These are phyloP conservation scores for Aphaenogaster ashmeadi DNA, from an alignment of 1,140 invertebrate species.

Conservation along the genomic window DNA sequence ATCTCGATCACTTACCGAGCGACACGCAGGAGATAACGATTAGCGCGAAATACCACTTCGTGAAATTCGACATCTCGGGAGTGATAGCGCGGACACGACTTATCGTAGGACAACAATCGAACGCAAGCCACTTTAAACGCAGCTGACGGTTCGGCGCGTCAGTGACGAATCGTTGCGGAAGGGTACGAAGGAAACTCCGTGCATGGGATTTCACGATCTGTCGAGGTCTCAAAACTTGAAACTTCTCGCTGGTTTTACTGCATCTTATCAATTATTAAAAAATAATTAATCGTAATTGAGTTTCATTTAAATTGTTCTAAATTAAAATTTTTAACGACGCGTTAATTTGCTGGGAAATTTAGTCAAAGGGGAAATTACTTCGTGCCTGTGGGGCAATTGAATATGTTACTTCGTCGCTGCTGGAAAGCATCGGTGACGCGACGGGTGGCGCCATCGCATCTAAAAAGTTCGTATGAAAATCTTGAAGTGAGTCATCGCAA, in stretches of 20 bases:
- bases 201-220: neutral
- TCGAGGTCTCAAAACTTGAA: neutral
- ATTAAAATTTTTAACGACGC: neutral
- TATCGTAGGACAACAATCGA: neutral
- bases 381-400: neutral
- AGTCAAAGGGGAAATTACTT: neutral
- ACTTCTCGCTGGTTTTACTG: neutral
- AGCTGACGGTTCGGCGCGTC: neutral
- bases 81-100: neutral
- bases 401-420: neutral
- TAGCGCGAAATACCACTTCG: constrained; percentile 18
- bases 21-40: constrained; percentile 36
- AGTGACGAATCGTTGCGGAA: neutral
- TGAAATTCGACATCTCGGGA: constrained; percentile 13
- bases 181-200: neutral
- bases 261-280: neutral
- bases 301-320: neutral
- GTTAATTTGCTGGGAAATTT: neutral
- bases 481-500: neutral
- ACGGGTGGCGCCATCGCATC: neutral
- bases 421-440: neutral
- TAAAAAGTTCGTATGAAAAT: neutral
- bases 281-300: neutral
- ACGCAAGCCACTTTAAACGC: neutral
- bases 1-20: constrained; percentile 51